Evolutionary conservation across 2,888 invertebrate genomes (phyloP), one percentile per base, ranked within the genome.

Genomic region (Stenurella melanura): DNA sequence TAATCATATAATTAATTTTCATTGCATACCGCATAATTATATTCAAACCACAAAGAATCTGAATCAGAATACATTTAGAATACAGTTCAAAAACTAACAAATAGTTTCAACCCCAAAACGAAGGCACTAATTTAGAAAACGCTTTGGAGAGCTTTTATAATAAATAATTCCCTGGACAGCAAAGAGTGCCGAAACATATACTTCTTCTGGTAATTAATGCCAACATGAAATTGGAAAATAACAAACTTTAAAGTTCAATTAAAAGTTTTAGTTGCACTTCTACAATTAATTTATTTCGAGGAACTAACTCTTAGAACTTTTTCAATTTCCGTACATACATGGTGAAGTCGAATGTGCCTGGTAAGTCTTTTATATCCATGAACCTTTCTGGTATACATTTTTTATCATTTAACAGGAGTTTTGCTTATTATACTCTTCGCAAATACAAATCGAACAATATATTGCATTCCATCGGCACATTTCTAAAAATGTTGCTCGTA

Each of bases 251-350:
- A 42, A 42, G 12, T 63, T 38, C 63, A 63, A 38, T 63, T 63
- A 63, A 63, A 63, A 63, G 38, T 63, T 63, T 63, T 26, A 15
- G 15, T 63, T 63, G 34, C 38, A 63, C 38, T 63, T 10, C 15
- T 63, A 38, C 63, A 38, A 63, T 38, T 63, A 63, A 38, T 63
- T 34, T 63, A 38, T 63, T 63, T 63, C 63, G 18, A 63, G 30
- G 34, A 17, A 63, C 17, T 38, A 38, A 38, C 63, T 17, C 38
- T 63, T 63, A 38, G 30, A 63, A 63, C 63, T 63, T 63, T 63
- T 63, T 63, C 38, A 63, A 63, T 63, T 63, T 38, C 34, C n/a
- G 18, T 38, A 15, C 15, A 38, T n/a, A 61, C n/a, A 34, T 30
- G 12, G n/a, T 2, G 17, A 38, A 63, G 18, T 63, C 38, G 17